Conservation (phyloP, 1,140 invertebrate species). For the Kradibia gibbosae region DNA sequence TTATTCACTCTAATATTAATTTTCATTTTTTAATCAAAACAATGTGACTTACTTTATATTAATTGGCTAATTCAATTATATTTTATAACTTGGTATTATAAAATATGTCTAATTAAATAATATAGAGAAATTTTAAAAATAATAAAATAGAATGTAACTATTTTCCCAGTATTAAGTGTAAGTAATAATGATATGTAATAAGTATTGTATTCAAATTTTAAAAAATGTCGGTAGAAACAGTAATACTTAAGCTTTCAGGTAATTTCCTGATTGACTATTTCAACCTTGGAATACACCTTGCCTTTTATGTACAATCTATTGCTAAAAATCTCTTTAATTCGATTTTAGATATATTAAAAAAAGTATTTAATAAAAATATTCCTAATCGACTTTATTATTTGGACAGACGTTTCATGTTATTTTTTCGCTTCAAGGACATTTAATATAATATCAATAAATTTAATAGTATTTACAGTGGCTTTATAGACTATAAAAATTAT, state of each 20-base stretch:
- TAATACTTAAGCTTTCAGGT: neutral
- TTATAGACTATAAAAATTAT: neutral
- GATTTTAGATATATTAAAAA: neutral
- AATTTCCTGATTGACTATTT: constrained; percentile 1
- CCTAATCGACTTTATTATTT: neutral
- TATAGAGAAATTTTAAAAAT: no score
- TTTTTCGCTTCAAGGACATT: neutral
- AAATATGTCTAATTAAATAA: no score
- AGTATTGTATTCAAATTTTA: neutral
- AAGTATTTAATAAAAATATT: neutral
- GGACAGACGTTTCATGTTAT: neutral
- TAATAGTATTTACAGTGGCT: neutral
- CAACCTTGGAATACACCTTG: neutral
- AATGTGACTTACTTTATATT: no score
- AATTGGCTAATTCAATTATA: no score
- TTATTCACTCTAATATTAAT: no score
- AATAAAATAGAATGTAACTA: no score
- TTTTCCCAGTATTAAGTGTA: neutral
- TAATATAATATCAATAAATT: constrained; percentile 8
- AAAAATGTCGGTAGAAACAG: neutral
- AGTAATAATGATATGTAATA: neutral
- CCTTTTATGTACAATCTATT: constrained; percentile 7
- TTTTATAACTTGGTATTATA: no score
- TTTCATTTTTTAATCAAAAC: no score
- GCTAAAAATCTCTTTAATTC: neutral